A percentile compares a stretch with the other conserved stretches of the same genome.
Evolutionary conservation across 2,113 vertebrate species (phyloP).

Genomic region (Xyliphius kryptos): DNA sequence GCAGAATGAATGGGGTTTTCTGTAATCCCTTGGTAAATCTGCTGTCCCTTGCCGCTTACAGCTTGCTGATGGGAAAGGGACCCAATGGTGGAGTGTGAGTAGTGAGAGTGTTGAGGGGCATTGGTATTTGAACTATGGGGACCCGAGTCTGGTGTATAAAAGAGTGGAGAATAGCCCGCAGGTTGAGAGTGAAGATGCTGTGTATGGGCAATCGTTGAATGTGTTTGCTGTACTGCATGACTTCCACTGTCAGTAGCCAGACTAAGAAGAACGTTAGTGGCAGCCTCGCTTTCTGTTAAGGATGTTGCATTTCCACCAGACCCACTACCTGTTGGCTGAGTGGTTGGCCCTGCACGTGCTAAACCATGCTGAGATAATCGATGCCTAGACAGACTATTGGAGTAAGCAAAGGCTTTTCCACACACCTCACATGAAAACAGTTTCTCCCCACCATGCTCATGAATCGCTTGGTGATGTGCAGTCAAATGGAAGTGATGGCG

Average conservation of each 20-base stretch:
- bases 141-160: slow-evolving; percentile 52
- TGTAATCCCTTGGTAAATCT: slow-evolving; percentile 46
- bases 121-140: slow-evolving; percentile 42
- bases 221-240: slow-evolving; percentile 41
- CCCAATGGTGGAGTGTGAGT: slow-evolving; percentile 36
- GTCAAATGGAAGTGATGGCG: slow-evolving; percentile 88
- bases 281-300: slow-evolving; percentile 44
- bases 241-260: slow-evolving; percentile 40
- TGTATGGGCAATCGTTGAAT: slow-evolving; percentile 37
- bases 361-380: slow-evolving; percentile 77
- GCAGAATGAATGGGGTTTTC: slow-evolving; percentile 37
- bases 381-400: slow-evolving; percentile 85
- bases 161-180: slow-evolving; percentile 58
- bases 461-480: slow-evolving; percentile 82
- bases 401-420: slow-evolving; percentile 86
- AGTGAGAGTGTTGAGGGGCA: slow-evolving; percentile 36
- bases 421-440: slow-evolving; percentile 87
- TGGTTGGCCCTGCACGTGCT: slow-evolving; percentile 51
- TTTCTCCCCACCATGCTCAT: slow-evolving; percentile 67
- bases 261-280: slow-evolving; percentile 54
- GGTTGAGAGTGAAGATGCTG: slow-evolving; percentile 37
- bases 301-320: slow-evolving; percentile 23
- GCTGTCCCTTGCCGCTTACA: slow-evolving; percentile 32
- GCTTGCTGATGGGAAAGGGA: slow-evolving; percentile 38
- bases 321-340: slow-evolving; percentile 41